Percentiles rank a stretch among this genome's conserved stretches.
Evolutionary conservation across 2,113 vertebrate genomes (phyloP).

Genomic region (Thunnus thynnus): DNA sequence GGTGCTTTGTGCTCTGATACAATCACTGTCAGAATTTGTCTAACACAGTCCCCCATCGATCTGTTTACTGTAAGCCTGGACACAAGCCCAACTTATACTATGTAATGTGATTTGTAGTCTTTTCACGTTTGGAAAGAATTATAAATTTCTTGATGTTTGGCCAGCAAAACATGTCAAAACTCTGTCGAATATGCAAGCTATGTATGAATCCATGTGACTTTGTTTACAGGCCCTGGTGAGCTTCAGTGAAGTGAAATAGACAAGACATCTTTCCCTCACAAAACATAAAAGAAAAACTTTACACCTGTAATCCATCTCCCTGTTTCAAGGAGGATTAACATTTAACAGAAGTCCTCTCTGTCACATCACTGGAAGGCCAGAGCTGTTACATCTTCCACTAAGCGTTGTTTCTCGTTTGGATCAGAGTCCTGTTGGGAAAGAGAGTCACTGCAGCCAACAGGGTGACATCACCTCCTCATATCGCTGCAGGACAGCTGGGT

Average conservation of each 20-base stretch:
- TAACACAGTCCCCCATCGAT: no score
- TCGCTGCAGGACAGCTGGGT: slow-evolving; percentile 28
- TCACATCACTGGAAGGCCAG: not conserved
- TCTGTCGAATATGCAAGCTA: no score
- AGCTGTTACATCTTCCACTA: slow-evolving; percentile 3
- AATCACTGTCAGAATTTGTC: no score
- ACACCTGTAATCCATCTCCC: not conserved
- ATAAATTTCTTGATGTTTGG: no score
- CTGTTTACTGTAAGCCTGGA: no score
- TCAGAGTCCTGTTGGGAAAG: not conserved
- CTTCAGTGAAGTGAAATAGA: not conserved
- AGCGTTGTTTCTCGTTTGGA: not conserved
- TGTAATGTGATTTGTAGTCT: no score
- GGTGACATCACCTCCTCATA: slow-evolving; percentile 47
- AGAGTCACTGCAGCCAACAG: not conserved
- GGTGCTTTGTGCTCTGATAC: no score
- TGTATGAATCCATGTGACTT: no score
- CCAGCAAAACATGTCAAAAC: no score
- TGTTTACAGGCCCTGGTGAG: not conserved
- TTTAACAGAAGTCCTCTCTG: not conserved
- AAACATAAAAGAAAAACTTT: not conserved
- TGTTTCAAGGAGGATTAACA: not conserved
- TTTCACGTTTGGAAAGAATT: no score
- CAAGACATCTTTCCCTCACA: not conserved
- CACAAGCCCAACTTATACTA: no score